A percentile compares a stretch with the other conserved stretches of the same genome.
These are phyloP conservation scores for Aplysina aerophoba DNA, from an alignment of 37 sponge, comb jelly and placozoan species.

Conservation along the genomic window DNA sequence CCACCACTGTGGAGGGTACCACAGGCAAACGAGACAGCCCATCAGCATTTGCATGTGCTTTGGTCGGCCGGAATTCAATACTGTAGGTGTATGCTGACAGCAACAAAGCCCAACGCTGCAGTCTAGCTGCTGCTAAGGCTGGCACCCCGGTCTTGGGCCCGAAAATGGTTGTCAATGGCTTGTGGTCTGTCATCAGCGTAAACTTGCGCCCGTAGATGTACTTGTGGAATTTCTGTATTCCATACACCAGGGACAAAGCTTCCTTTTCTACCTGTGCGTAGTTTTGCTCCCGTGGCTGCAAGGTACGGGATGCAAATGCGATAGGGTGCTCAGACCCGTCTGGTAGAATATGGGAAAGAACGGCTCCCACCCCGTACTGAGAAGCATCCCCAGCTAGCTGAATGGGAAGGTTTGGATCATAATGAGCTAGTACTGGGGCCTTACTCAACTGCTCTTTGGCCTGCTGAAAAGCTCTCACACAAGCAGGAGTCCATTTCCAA, in stretches of 20 bases:
- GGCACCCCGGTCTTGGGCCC: not conserved
- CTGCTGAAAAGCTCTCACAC: not conserved
- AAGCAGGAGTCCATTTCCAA: not conserved
- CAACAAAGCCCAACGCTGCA: slow-evolving; percentile 35
- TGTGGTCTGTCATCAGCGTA: slow-evolving; percentile 46
- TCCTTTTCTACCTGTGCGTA: slow-evolving; percentile 62
- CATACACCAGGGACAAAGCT: slow-evolving; percentile 43
- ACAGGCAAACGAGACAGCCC: not conserved
- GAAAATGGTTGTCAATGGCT: slow-evolving; percentile 23
- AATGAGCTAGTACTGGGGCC: not conserved
- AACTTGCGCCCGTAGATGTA: slow-evolving; percentile 45
- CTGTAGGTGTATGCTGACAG: slow-evolving; percentile 25
- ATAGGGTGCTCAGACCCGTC: slow-evolving; percentile 41
- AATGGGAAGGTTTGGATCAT: slow-evolving; percentile 22
- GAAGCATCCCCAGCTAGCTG: slow-evolving; percentile 36
- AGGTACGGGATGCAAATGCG: slow-evolving; percentile 39
- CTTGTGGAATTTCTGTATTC: slow-evolving; percentile 37
- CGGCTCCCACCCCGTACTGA: slow-evolving; percentile 40
- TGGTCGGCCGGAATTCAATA: not conserved
- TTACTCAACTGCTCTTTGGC: not conserved
- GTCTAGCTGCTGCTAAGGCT: slow-evolving; percentile 19
- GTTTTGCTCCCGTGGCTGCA: slow-evolving; percentile 21
- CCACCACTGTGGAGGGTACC: not conserved
- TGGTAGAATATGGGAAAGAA: slow-evolving; percentile 24
- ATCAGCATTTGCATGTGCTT: not conserved